Percentiles rank a stretch among this genome's conserved stretches.
phyloP scores from a whole-genome alignment of 2,113 vertebrate species.

The Ciconia boyciana region DNA sequence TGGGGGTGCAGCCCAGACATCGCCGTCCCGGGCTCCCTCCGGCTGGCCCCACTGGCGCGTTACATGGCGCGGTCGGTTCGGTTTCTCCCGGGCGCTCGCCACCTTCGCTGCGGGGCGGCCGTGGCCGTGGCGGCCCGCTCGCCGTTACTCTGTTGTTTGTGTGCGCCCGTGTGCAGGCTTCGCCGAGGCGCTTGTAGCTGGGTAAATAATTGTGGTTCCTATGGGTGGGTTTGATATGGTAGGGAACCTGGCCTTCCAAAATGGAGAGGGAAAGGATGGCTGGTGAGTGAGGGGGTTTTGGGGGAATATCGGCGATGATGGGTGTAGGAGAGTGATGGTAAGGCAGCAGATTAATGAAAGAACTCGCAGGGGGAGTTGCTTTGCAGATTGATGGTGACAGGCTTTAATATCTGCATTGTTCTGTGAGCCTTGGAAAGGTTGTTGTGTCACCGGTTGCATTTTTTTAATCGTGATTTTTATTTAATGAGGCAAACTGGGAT shows the following conservation, averaged over 20 bases:
- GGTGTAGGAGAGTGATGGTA: neutral
- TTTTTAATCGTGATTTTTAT: neutral
- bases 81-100: neutral
- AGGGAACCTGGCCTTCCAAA: neutral
- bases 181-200: neutral
- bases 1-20: neutral
- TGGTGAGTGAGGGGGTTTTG: neutral
- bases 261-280: neutral
- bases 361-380: neutral
- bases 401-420: conserved; percentile 23
- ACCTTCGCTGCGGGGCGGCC: neutral
- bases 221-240: neutral
- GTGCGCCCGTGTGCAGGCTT: neutral
- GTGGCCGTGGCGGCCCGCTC: neutral
- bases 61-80: neutral
- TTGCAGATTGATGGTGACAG: neutral
- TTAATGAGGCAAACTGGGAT: neutral
- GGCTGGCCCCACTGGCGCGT: neutral
- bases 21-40: neutral
- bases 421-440: neutral
- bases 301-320: neutral
- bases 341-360: neutral
- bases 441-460: neutral
- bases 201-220: neutral
- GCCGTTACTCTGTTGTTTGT: neutral